These are phyloP conservation scores for Myotis findleyi DNA, from an alignment of 2,797 vertebrate species.

Conservation along the genomic window DNA sequence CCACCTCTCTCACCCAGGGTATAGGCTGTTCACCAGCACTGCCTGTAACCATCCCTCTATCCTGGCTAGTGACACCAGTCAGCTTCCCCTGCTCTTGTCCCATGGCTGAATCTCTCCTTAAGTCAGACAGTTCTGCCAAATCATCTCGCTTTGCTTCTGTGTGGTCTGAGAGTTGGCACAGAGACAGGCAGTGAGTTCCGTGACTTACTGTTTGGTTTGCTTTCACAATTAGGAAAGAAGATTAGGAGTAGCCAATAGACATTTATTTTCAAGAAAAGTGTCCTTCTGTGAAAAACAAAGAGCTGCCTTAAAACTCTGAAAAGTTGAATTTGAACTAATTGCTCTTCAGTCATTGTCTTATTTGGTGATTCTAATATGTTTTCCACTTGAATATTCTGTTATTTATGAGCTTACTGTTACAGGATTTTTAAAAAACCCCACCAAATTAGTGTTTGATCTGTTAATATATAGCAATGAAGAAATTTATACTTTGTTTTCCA, in stretches of 20 bases:
- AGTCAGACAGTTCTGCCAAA: slow-evolving; percentile 23
- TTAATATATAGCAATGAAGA: slow-evolving; percentile 31
- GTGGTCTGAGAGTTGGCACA: slow-evolving; percentile 62
- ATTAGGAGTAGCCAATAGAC: slow-evolving; percentile 48
- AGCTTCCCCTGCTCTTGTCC: background rate
- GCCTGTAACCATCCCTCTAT: background rate
- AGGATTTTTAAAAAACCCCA: background rate
- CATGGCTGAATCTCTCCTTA: background rate
- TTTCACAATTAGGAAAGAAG: slow-evolving; percentile 54
- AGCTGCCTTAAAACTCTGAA: slow-evolving; percentile 32
- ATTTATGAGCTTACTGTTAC: background rate
- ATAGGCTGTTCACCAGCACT: background rate
- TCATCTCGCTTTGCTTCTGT: slow-evolving; percentile 52
- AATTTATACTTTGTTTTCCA: background rate
- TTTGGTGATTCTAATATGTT: background rate
- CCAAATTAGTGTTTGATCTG: background rate
- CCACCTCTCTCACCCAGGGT: background rate
- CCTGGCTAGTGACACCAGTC: background rate
- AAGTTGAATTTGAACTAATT: slow-evolving; percentile 14
- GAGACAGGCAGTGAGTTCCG: slow-evolving; percentile 34
- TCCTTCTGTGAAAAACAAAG: slow-evolving; percentile 43
- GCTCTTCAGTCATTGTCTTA: background rate
- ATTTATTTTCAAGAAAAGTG: slow-evolving; percentile 17
- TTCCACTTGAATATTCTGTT: background rate
- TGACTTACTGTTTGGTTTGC: slow-evolving; percentile 54